A percentile compares a stretch with the other conserved stretches of the same genome.
Evolutionary conservation across 2,797 vertebrate genomes (phyloP).

Genomic region (Oreochromis mossambicus): DNA sequence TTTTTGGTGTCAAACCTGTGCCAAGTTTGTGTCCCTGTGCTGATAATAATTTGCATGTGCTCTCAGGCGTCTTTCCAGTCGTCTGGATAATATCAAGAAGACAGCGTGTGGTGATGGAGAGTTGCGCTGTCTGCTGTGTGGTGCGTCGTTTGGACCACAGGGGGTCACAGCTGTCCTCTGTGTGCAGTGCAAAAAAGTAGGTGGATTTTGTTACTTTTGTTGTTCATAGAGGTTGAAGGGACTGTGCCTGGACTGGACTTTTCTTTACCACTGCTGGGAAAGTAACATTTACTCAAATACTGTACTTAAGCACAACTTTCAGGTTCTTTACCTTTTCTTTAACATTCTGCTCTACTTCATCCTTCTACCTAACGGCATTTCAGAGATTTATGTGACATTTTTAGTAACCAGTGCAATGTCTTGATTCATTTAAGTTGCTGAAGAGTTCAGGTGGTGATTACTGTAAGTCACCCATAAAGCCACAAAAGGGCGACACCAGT

Average conservation of each 20-base stretch:
- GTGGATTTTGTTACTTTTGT: background rate
- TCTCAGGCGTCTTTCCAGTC: constrained; percentile 84
- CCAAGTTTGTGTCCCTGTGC: background rate
- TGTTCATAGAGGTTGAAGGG: background rate
- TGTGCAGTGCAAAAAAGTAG: constrained; percentile 91
- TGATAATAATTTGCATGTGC: background rate
- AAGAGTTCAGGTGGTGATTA: background rate
- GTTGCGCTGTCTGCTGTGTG: constrained; percentile 87
- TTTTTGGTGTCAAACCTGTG: background rate
- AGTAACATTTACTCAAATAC: background rate
- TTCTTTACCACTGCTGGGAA: background rate
- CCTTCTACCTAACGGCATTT: background rate
- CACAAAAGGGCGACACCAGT: background rate
- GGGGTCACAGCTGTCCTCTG: constrained; percentile 84
- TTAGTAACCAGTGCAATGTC: background rate
- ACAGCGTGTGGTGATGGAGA: constrained; percentile 87
- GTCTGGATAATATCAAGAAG: constrained; percentile 86
- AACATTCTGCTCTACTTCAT: background rate
- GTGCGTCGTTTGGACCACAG: constrained; percentile 80
- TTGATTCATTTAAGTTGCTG: background rate
- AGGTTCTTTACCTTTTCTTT: background rate
- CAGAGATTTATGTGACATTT: background rate
- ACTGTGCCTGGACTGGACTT: background rate
- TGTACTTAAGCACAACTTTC: background rate
- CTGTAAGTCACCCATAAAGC: background rate